A percentile compares a stretch with the other conserved stretches of the same genome.
Conservation (phyloP, 1,140 invertebrate genomes). For the Pseudachorutes palmiensis region DNA sequence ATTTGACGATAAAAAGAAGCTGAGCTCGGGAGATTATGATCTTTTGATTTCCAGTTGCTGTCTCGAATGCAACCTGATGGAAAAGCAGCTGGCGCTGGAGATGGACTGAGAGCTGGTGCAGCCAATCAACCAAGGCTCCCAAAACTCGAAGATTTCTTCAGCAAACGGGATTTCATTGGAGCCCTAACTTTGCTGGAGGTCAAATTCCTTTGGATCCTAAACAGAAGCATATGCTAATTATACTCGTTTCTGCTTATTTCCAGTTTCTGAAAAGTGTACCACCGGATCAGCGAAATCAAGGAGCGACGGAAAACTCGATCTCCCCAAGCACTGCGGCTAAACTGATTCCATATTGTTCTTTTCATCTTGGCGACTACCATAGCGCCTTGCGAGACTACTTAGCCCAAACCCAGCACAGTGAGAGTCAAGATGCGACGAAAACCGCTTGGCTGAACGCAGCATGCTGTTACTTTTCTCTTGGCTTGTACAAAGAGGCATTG, state of each 20-base stretch:
- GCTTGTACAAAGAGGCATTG: constrained; percentile 63
- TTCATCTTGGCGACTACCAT: constrained; percentile 90
- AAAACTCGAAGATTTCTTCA: constrained; percentile 82
- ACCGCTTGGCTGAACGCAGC: constrained; percentile 62
- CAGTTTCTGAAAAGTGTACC: neutral
- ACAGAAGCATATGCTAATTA: no score
- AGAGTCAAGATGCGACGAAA: constrained; percentile 31
- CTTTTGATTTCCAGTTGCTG: no score
- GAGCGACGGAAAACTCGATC: constrained; percentile 23
- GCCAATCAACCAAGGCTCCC: constrained; percentile 46
- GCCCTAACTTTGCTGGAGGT: constrained; percentile 88
- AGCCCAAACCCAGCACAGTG: constrained; percentile 38
- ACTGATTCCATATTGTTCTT: constrained; percentile 81
- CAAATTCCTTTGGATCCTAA: no score
- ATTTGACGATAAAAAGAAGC: no score
- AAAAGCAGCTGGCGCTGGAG: neutral
- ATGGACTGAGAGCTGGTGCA: neutral
- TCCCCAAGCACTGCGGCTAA: neutral
- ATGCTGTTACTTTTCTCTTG: constrained; percentile 92
- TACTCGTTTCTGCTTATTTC: no score
- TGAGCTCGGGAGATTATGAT: no score
- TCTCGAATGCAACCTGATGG: constrained; percentile 27
- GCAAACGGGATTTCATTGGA: constrained; percentile 83
- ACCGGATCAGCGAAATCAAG: constrained; percentile 17
- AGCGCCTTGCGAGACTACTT: constrained; percentile 69